Evolutionary conservation across 2,797 vertebrate genomes (phyloP), one percentile per base, ranked within the genome.

Genomic region (Fratercula arctica): DNA sequence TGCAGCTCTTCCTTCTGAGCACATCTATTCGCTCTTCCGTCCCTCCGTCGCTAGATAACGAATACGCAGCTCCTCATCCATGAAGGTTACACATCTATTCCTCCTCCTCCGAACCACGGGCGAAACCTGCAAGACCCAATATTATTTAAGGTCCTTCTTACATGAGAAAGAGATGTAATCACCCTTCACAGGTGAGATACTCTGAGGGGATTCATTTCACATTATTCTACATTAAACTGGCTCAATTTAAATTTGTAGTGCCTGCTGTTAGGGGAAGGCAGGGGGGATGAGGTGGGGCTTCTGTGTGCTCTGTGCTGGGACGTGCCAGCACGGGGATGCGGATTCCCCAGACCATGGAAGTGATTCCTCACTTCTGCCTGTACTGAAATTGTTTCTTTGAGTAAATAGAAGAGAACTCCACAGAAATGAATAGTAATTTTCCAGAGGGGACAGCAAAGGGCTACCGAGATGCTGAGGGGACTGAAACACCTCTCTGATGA

Each of bases 161-260:
- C 45, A 16, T 9, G 63, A 63, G 74, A 74, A 72, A 41, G 69
- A 85, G 89, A 4, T 14, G 41, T 90, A 90, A 94, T 96, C 83
- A 43, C 83, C 89, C 95, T 95, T 97, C 93, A 93, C 61, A 89
- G 96, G 54, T 84, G 95, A 96, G 89, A 1, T 26, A 3, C 68
- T 92, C 74, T 3, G 45, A 37, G 75, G 76, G 80, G 82, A 61
- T 50, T 79, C 16, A 1, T 61, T 35, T 50, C 50, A 16, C 57
- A 6, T 63, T 45, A 68, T 51, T 95, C 86, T 33, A 1, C 19
- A 23, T 87, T 63, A 68, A 57, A 67, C 5, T 11, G 68, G 53
- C 10, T 77, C 33, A 3, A 45, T 41, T 85, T 4, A 4, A 16
- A 2, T 7, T 29, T 68, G 45, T 15, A 29, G 64, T 75, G 72